A percentile compares a stretch with the other conserved stretches of the same genome.
Conservation (phyloP, 2,113 vertebrate species). For the Marmota monax region DNA sequence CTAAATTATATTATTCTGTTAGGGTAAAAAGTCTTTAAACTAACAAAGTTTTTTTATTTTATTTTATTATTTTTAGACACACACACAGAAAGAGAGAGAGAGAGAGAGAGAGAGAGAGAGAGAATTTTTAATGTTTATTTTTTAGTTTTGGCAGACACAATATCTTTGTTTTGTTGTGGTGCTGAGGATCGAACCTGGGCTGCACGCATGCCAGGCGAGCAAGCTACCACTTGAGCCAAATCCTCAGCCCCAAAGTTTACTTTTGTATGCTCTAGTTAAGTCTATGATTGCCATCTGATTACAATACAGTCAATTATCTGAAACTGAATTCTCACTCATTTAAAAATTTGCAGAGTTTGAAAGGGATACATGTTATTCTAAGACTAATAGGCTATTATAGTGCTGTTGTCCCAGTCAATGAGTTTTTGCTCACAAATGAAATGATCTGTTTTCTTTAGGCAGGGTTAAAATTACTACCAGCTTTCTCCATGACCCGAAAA, state of each 20-base stretch:
- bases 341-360: too few relatives aligned
- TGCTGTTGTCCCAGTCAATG: slow-evolving; percentile 90
- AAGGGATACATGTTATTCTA: slow-evolving; percentile 86
- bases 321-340: too few relatives aligned
- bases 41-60: slow-evolving; percentile 86
- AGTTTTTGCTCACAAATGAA: slow-evolving; percentile 86
- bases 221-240: too few relatives aligned
- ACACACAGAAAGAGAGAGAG: too few relatives aligned
- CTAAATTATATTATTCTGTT: slow-evolving; percentile 88
- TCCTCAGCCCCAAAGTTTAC: too few relatives aligned
- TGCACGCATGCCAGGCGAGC: too few relatives aligned
- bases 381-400: slow-evolving; percentile 89
- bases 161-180: too few relatives aligned
- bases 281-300: slow-evolving; percentile 85
- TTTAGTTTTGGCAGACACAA: too few relatives aligned
- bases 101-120: too few relatives aligned
- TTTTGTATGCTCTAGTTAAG: slow-evolving; percentile 85
- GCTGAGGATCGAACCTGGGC: too few relatives aligned
- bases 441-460: slow-evolving; percentile 81
- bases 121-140: too few relatives aligned
- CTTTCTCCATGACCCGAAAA: slow-evolving; percentile 77
- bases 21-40: slow-evolving; percentile 87
- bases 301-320: slow-evolving; percentile 69
- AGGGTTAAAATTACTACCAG: slow-evolving; percentile 84
- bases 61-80: too few relatives aligned